Evolutionary conservation across 2,113 vertebrate species (phyloP).

Genomic region (Anoura caudifer): DNA sequence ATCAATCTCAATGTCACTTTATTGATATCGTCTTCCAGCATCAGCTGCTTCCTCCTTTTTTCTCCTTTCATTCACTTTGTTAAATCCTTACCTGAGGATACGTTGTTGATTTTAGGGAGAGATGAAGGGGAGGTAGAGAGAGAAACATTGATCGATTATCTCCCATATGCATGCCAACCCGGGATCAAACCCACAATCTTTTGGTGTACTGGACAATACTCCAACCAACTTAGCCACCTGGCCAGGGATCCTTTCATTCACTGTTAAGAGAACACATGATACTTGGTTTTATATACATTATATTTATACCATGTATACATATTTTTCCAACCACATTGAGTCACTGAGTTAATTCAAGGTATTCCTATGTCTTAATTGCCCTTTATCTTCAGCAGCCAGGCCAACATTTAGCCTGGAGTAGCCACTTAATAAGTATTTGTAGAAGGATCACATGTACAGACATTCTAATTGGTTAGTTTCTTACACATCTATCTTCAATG

Average conservation of each 20-base stretch:
- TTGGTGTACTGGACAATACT: too few species aligned
- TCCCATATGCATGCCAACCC: not conserved
- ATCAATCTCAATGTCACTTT: not conserved
- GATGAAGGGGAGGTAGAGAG: too few species aligned
- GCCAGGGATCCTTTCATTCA: not conserved
- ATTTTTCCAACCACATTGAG: not conserved
- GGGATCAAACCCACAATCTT: not conserved
- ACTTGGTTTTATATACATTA: not conserved
- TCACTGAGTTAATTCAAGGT: not conserved
- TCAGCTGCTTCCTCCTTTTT: not conserved
- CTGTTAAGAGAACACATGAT: not conserved
- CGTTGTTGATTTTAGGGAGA: too few species aligned
- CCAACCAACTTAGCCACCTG: too few species aligned
- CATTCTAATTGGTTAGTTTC: constrained; percentile 10
- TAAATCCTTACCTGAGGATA: too few species aligned
- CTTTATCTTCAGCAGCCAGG: not conserved
- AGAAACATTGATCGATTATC: too few species aligned
- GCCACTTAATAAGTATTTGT: not conserved
- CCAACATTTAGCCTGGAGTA: not conserved
- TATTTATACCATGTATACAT: too few species aligned
- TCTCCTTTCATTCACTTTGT: not conserved
- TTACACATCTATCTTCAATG: not conserved
- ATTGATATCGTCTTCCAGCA: not conserved
- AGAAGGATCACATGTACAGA: not conserved
- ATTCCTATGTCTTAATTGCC: not conserved